Conservation (phyloP, 2,797 vertebrate genomes). For the Poecile montanus region DNA sequence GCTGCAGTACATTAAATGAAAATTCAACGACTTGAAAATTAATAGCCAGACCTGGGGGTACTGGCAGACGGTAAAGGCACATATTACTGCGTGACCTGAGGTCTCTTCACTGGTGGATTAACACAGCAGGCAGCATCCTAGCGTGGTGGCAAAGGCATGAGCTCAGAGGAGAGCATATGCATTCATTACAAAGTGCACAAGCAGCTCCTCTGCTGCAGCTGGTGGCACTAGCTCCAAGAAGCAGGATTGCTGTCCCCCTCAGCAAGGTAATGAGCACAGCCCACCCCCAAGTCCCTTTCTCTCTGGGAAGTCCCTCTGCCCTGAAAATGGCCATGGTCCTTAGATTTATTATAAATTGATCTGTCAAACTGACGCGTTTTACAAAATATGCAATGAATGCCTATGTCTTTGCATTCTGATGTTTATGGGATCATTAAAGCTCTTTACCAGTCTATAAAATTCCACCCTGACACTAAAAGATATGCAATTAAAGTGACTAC, state of each 20-base stretch:
- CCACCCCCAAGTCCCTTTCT: background rate
- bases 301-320: background rate
- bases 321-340: background rate
- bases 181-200: background rate
- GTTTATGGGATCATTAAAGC: background rate
- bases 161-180: background rate
- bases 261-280: background rate
- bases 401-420: background rate
- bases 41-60: constrained; percentile 29
- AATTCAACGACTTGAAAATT: constrained; percentile 49
- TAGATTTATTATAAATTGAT: background rate
- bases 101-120: constrained; percentile 55
- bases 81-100: constrained; percentile 26
- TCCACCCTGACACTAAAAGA: background rate
- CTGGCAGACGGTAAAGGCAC: constrained; percentile 39
- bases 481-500: background rate
- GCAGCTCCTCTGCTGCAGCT: constrained; percentile 17
- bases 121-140: constrained; percentile 1
- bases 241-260: background rate
- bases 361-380: background rate
- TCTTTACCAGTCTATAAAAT: background rate
- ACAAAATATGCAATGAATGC: background rate
- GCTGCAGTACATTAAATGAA: constrained; percentile 27
- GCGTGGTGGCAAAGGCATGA: constrained; percentile 18
- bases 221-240: background rate